Evolutionary conservation across 2,113 vertebrate species (phyloP), one percentile per base, ranked within the genome.

Genomic region (Serilophus lunatus): DNA sequence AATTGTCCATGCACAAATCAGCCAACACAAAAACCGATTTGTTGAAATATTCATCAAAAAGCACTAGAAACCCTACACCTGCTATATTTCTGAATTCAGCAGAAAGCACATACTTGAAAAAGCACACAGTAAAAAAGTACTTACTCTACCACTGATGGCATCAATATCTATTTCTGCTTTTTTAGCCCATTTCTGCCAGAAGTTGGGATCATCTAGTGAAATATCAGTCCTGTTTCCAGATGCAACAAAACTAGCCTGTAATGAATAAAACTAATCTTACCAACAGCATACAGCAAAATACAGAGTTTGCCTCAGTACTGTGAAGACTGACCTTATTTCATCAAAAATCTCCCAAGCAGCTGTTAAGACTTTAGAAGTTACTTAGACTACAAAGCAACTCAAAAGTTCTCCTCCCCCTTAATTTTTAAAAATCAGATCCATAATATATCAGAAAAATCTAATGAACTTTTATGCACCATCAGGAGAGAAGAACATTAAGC

Each of bases 151-250:
- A 78, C 99, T 99, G 93, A 99, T 98, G 47, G 98, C 98, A 14
- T 99, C 99, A 60, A 99, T 97, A 94, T 99, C 99, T 80, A 99
- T 99, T 98, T 99, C 99, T 76, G 99, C 99, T 92, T 99, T 99
- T 98, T 99, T 99, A n/a, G 99, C 99, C 99, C 99, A 99, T 97
- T 99, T 99, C 96, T 99, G 99, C 99, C 99, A 99, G 98, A 99
- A 99, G 97, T 99, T 99, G 23, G 99, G 99, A 97, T 99, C 99
- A 95, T 99, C 99, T 97, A 99, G 97, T 71, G 99, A 98, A 96
- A 99, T 99, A 97, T 99, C 99, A 91, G 99, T 99, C 94, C 99
- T 98, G 95, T 99, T 99, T 97, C 99, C 99, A 81, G 99, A 99
- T 51, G 99, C 99, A 93, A 99, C 99, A 97, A 99, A 99, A 98